phyloP scores from a whole-genome alignment of 2,888 invertebrate genomes.

The Mythimna ferrago region DNA sequence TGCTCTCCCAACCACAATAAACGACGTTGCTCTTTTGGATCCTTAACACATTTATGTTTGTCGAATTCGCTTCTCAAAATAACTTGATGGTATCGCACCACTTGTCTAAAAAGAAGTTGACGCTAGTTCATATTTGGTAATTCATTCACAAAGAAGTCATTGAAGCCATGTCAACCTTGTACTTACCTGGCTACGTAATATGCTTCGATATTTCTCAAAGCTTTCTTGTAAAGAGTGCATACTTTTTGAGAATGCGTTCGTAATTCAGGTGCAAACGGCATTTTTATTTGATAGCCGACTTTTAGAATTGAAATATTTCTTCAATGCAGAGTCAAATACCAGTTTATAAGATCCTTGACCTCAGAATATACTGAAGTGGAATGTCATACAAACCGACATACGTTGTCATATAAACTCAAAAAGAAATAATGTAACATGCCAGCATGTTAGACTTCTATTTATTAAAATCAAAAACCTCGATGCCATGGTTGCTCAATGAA shows the following conservation, averaged over 20 bases:
- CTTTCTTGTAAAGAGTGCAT: conserved; percentile 94
- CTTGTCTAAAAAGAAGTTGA: conserved; percentile 87
- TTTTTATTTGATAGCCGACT: conserved; percentile 44
- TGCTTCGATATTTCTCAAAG: conserved; percentile 92
- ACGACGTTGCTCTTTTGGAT: conserved; percentile 93
- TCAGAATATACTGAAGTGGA: too few relatives aligned
- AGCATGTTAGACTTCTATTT: neutral
- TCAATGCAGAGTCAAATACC: too few relatives aligned
- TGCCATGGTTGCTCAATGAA: too few relatives aligned
- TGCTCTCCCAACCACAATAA: conserved; percentile 94
- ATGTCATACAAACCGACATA: too few relatives aligned
- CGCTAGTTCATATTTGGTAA: neutral
- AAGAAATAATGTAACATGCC: neutral
- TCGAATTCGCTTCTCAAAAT: conserved; percentile 96
- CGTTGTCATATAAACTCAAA: too few relatives aligned
- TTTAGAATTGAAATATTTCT: too few relatives aligned
- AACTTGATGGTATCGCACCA: conserved; percentile 94
- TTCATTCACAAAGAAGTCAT: neutral
- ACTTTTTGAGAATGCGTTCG: conserved; percentile 93
- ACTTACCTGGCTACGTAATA: conserved; percentile 90
- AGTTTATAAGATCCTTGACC: too few relatives aligned
- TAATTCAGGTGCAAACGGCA: conserved; percentile 80
- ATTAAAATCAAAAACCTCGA: too few relatives aligned
- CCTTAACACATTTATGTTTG: conserved; percentile 91
- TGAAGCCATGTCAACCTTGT: neutral